A percentile compares a stretch with the other conserved stretches of the same genome.
Conservation (phyloP, 2,888 invertebrate genomes). For the Portevinia maculata region DNA sequence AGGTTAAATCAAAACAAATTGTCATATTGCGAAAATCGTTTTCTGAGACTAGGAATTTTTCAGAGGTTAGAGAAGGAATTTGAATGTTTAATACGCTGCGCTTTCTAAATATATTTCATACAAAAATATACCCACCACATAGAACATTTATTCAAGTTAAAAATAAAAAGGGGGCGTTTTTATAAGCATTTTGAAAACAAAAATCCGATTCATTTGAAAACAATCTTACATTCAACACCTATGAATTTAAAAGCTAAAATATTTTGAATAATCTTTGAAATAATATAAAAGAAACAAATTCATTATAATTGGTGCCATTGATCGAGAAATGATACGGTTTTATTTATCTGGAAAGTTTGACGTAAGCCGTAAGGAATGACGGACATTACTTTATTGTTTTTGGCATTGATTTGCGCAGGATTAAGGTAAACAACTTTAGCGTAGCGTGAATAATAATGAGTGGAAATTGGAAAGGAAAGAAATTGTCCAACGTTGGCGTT, state of each 20-base stretch:
- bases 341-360: not conserved
- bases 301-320: constrained; percentile 18
- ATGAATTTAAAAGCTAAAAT: not conserved
- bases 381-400: not conserved
- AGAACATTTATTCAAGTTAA: constrained; percentile 16
- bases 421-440: not conserved
- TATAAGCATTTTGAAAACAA: constrained; percentile 10
- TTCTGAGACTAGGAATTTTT: constrained; percentile 43
- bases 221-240: not conserved
- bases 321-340: not conserved
- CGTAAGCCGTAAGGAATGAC: not conserved
- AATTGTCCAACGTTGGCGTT: not conserved
- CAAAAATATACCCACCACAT: constrained; percentile 23
- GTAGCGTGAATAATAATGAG: too few species aligned
- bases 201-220: constrained; percentile 17
- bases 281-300: constrained; percentile 6
- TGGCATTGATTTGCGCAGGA: constrained; percentile 21
- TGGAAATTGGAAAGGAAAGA: too few species aligned
- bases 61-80: constrained; percentile 54
- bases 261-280: not conserved
- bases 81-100: constrained; percentile 35
- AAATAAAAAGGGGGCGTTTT: constrained; percentile 53
- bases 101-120: constrained; percentile 9
- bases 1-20: constrained; percentile 8
- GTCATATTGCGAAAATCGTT: constrained; percentile 16